Evolutionary conservation across 1,140 invertebrate species (phyloP), one percentile per base, ranked within the genome.

Genomic region (Panonychus citri): DNA sequence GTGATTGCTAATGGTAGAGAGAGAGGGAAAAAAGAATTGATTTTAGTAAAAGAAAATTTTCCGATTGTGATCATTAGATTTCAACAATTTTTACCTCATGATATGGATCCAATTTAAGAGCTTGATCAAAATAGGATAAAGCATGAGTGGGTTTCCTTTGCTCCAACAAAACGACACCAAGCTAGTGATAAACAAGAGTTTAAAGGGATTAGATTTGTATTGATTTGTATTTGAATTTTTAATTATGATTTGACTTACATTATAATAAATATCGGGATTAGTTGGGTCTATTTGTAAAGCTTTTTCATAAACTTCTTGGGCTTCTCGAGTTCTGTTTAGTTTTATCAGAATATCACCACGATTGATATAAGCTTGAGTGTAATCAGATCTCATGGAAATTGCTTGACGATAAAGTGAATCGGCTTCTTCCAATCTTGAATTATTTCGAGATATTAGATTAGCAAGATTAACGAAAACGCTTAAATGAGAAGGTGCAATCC

Each of bases 241-340:
- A 34, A 34, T 34, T 0, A 34, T 7, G 39, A 15, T 15, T 21
- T 42, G 59, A 76, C 77, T 78, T 72, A 88, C 84, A 71, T 96
- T 96, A 66, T 95, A 96, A 71, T 94, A 91, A 64, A 96, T 89
- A 68, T 95, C 91, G 3, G 91, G 86, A 74, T 95, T 94, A 62
- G 81, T 83, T 64, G 81, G 86, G 66, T 94, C 89, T 70, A 91
- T 90, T 61, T 86, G 78, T 24, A 95, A 70, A 0, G 90, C 91
- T 66, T 82, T 76, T 67, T 93, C 85, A 66, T 95, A 97, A 25
- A 93, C 86, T 66, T 90, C 82, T 68, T 89, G 83, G 0, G 91
- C 91, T 70, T 95, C 89, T 65, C 87, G 82, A 4, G 86, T 90
- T 59, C 87, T 68, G 71, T 91, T 91, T 64, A 95, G 73, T 73